phyloP scores from a whole-genome alignment of 2,113 vertebrate species.

The Casuarius casuarius region DNA sequence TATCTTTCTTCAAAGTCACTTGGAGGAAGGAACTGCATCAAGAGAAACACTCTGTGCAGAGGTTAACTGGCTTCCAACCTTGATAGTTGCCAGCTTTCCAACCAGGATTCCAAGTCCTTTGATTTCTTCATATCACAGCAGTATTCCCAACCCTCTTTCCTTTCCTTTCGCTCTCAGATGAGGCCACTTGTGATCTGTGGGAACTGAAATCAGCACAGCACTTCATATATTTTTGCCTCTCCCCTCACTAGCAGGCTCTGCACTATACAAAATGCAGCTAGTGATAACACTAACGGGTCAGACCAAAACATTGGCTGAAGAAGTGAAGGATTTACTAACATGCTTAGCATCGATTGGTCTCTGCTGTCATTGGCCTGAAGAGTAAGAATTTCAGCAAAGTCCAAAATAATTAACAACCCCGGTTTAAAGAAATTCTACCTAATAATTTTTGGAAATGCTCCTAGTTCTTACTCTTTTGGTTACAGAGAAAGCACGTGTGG shows the following conservation, averaged over 20 bases:
- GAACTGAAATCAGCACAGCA: background rate
- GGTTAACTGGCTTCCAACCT: background rate
- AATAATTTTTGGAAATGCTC: background rate
- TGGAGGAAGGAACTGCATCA: background rate
- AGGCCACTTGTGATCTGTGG: background rate
- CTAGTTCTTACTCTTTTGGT: background rate
- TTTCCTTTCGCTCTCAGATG: too few relatives aligned
- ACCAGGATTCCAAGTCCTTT: too few relatives aligned
- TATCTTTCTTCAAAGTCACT: background rate
- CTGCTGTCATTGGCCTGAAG: background rate
- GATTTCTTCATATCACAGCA: background rate
- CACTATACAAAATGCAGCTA: background rate
- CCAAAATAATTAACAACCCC: background rate
- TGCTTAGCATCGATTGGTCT: background rate
- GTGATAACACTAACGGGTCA: background rate
- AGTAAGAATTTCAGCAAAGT: background rate
- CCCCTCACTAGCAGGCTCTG: background rate
- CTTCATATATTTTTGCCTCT: background rate
- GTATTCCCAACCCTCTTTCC: background rate
- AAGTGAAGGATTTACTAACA: background rate
- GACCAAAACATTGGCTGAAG: background rate
- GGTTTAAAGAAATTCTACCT: background rate
- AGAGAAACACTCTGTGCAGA: background rate
- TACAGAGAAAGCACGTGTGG: background rate
- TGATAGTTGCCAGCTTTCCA: background rate